Base-by-base conservation (phyloP, 37 sponge, comb jelly and placozoan genomes). In the Tethya wilhelma region DNA sequence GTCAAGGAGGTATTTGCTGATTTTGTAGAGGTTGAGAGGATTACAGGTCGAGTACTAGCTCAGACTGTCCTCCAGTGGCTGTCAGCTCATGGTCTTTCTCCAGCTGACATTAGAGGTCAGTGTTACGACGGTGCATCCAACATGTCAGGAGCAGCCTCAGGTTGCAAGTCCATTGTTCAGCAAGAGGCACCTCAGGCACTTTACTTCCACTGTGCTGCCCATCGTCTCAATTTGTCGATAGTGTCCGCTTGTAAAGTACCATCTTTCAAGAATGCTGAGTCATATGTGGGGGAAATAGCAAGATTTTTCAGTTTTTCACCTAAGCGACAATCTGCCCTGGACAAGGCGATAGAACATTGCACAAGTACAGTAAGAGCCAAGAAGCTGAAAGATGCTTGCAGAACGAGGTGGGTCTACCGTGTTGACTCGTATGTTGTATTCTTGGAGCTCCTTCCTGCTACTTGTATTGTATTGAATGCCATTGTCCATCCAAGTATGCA, bases 51-150 rank as follows among this genome's bases (percentile, higher is more conserved):
- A 53, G 75, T 29, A 22, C 23, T 79, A 40, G 81, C 69, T n/a
- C 33, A 68, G 20, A 57, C 87, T 41, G 80, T 87, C 40, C 41
- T 78, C 25, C 46, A 42, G 14, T 75, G 66, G 67, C 67, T 77
- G 30, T 64, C 64, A 17, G 28, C 83, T 23, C 63, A 45, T 44
- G 79, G 73, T n/a, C 29, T 89, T 12, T 42, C 66, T 25, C 62
- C 73, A 6, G 12, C 43, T 12, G 36, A 89, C 38, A 46, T 75
- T 38, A 64, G 84, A 23, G 89, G 79, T 9, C 89, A 89, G 67
- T 75, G 79, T 28, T 89, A 89, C 65, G 84, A 89, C 49, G 83
- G 83, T n/a, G 79, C 83, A 28, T 77, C 79, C 19, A 82, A 77
- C 49, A 86, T 86, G 87, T 39, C 80, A 63, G 79, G 80, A 42